These are phyloP conservation scores for Odobenus rosmarus DNA, from an alignment of 2,113 vertebrate genomes.

Conservation along the genomic window DNA sequence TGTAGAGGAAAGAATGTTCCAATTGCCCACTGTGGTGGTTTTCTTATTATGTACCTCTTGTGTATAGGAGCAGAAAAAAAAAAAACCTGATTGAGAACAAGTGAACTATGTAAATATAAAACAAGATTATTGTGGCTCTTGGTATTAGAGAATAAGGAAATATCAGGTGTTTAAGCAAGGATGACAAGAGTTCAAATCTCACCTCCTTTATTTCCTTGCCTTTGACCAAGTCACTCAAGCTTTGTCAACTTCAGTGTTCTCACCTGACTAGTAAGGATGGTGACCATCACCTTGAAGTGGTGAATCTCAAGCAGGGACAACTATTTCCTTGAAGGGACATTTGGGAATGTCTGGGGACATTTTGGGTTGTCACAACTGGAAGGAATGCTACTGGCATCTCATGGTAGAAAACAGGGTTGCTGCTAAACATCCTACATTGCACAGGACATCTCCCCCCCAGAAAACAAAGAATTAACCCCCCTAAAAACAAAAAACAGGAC, in stretches of 20 bases:
- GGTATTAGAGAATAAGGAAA: background rate
- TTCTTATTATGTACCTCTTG: background rate
- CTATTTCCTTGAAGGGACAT: background rate
- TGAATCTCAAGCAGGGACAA: background rate
- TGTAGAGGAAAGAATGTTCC: background rate
- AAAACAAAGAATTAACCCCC: too few relatives aligned
- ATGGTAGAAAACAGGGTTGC: background rate
- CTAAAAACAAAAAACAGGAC: too few relatives aligned
- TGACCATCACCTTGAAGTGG: background rate
- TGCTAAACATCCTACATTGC: background rate
- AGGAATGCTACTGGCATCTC: background rate
- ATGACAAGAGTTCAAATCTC: background rate
- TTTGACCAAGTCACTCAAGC: background rate
- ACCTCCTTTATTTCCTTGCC: background rate
- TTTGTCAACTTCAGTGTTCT: background rate
- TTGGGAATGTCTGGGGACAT: background rate
- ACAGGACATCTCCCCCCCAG: background rate
- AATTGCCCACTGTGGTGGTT: background rate
- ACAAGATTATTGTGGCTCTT: background rate
- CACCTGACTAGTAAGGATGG: background rate
- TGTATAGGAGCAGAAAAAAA: background rate
- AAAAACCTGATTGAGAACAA: background rate
- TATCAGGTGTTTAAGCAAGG: background rate
- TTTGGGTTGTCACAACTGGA: background rate
- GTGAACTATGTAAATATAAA: background rate